Percentiles rank a stretch among this genome's conserved stretches.
phyloP scores from a whole-genome alignment of 37 sponge, comb jelly and placozoan genomes.

The Spongia lamella region DNA sequence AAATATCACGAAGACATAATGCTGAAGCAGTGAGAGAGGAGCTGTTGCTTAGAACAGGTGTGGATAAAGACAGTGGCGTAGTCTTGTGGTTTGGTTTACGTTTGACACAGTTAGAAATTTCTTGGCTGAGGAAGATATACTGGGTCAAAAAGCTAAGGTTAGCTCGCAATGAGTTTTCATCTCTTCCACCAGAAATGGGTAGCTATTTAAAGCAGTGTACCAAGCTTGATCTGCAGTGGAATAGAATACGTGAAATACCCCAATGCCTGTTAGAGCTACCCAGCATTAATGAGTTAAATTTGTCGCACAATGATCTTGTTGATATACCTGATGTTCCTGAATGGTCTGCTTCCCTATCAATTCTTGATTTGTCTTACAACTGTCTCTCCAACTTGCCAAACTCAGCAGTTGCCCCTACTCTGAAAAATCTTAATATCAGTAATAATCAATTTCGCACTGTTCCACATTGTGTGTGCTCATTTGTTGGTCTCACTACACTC shows the following conservation, averaged over 20 bases:
- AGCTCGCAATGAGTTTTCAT: constrained; percentile 39
- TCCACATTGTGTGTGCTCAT: constrained; percentile 81
- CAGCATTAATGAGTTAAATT: constrained; percentile 67
- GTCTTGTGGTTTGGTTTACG: constrained; percentile 59
- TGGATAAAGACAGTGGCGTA: constrained; percentile 13
- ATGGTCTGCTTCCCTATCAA: constrained; percentile 73
- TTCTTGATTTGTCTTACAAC: constrained; percentile 82
- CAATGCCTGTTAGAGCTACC: constrained; percentile 81
- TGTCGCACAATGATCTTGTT: constrained; percentile 66
- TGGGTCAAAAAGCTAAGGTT: constrained; percentile 34
- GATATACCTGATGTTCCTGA: constrained; percentile 74
- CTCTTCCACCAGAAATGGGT: constrained; percentile 47
- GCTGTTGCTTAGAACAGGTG: constrained; percentile 59
- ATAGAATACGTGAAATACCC: constrained; percentile 69
- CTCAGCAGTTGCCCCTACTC: constrained; percentile 53
- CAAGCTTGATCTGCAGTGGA: constrained; percentile 67
- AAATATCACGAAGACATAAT: constrained; percentile 31
- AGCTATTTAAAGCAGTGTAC: constrained; percentile 5
- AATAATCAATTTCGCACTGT: constrained; percentile 70
- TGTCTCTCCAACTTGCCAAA: constrained; percentile 67
- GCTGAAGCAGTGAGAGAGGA: constrained; percentile 21
- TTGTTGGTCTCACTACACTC: constrained; percentile 57
- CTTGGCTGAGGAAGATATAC: constrained; percentile 23
- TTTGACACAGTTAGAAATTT: constrained; percentile 23
- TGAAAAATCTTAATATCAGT: constrained; percentile 72